Base-by-base conservation (phyloP, 2,888 invertebrate genomes). In the Pachliopta kotzebuea region DNA sequence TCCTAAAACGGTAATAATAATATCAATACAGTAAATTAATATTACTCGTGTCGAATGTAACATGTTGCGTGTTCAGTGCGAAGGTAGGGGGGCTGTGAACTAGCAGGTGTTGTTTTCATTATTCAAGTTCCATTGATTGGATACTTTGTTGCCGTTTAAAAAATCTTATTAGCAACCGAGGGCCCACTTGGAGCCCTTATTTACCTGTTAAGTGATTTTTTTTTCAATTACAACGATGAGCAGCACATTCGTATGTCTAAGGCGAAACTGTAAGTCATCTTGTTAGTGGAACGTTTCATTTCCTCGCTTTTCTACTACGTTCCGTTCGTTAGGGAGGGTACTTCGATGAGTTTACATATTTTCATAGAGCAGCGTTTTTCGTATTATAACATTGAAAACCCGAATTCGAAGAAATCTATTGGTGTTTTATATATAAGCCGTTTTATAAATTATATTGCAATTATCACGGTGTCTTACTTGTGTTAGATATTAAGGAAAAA, bases 51-150 rank as follows among this genome's bases (percentile, higher is more conserved):
- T 72, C 71, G 70, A 71, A 75, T 76, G 78, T 79, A 77, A 76
- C 74, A 72, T 74, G 78, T 84, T 89, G 90, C 89, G 90, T 88
- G 90, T 20, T 85, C 82, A 82, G 83, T 45, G 76, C 73, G 72
- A 79, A 76, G 85, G 37, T 37, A 14, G 90, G 88, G 78, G 84
- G 83, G 80, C 78, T 89, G 90, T 76, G 90, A 90, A 89, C 84
- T 71, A 74, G 79, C 91, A 91, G 91, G 90, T 91, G 91, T 80
- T 81, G 80, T 84, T 86, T 91, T 91, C 90, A 91, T 91, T 91
- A 91, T 91, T 91, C 90, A 90, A 86, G 86, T 86, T 74, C 84
- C 90, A 91, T 91, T 90, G 91, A 91, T 91, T 91, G 88, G 90
- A 86, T 90, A 90, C 90, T 90, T 89, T 90, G 90, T 90, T 86